A percentile compares a stretch with the other conserved stretches of the same genome.
Evolutionary conservation across 1,140 invertebrate genomes (phyloP).

Genomic region (Scaptodrosophila lebanonensis): DNA sequence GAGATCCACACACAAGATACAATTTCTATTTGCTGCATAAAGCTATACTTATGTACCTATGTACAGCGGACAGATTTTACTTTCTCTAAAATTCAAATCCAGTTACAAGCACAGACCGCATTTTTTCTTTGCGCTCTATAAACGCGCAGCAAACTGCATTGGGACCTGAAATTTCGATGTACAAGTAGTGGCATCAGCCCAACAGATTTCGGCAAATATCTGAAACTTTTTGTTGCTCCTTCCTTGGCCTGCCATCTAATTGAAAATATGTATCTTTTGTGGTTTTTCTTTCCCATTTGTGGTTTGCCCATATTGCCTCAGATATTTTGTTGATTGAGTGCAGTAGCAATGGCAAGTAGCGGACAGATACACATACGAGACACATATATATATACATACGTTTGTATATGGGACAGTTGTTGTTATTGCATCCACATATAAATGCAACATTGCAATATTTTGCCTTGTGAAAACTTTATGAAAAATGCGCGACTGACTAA

Average conservation of each 20-base stretch:
- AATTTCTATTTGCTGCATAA: slow-evolving; percentile 14
- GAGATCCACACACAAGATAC: slow-evolving; percentile 4
- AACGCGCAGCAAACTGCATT: too few relatives aligned
- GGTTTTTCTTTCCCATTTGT: slow-evolving; percentile 55
- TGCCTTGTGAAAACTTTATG: too few relatives aligned
- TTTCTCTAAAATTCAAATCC: slow-evolving; percentile 20
- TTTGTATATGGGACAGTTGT: not conserved
- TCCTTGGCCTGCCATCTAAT: slow-evolving; percentile 18
- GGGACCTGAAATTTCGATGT: not conserved
- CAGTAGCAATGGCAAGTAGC: too few relatives aligned
- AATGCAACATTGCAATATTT: slow-evolving; percentile 51
- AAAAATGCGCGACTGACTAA: slow-evolving; percentile 13
- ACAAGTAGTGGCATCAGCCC: not conserved
- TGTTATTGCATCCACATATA: slow-evolving; percentile 28
- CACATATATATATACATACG: not conserved
- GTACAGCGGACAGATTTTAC: slow-evolving; percentile 19
- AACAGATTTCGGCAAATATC: slow-evolving; percentile 21
- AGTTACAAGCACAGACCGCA: too few relatives aligned
- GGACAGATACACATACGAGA: too few relatives aligned
- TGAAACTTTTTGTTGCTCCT: slow-evolving; percentile 1
- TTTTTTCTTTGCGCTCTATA: too few relatives aligned
- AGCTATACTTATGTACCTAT: not conserved
- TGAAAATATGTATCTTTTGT: slow-evolving; percentile 36
- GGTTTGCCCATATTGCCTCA: too few relatives aligned
- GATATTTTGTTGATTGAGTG: too few relatives aligned